phyloP scores from a whole-genome alignment of 2,113 vertebrate genomes.

The Gracilinanus agilis region DNA sequence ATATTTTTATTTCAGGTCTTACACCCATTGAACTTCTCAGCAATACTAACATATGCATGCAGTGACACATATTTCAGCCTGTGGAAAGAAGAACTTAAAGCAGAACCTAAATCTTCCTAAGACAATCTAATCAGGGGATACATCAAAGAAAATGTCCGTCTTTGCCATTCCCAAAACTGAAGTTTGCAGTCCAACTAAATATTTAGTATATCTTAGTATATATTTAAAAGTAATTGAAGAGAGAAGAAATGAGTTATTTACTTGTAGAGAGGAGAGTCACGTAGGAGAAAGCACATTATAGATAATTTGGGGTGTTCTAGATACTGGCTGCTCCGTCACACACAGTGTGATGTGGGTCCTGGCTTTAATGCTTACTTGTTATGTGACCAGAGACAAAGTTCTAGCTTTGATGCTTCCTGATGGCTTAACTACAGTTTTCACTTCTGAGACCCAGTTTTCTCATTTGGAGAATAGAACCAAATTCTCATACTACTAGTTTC shows the following conservation, averaged over 20 bases:
- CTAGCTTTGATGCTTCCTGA: not conserved
- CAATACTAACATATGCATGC: not conserved
- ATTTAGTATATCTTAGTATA: not conserved
- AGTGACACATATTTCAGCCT: not conserved
- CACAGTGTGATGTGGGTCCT: no score
- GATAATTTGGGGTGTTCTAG: not conserved
- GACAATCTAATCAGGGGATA: not conserved
- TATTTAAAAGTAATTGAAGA: not conserved
- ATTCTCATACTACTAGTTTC: not conserved
- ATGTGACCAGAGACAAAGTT: no score
- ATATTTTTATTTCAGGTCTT: not conserved
- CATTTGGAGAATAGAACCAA: not conserved
- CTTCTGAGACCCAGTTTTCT: not conserved
- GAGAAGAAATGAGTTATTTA: not conserved
- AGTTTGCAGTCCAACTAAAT: not conserved
- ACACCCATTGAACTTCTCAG: not conserved
- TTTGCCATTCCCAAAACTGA: not conserved
- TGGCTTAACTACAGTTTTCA: not conserved
- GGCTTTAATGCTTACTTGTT: no score
- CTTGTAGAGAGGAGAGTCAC: not conserved
- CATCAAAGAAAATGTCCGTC: not conserved
- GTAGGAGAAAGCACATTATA: not conserved
- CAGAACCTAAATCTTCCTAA: not conserved
- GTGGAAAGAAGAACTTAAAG: not conserved
- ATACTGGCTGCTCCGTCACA: no score